Conservation (phyloP, 2,113 vertebrate genomes). For the Gymnocephalus cernua region DNA sequence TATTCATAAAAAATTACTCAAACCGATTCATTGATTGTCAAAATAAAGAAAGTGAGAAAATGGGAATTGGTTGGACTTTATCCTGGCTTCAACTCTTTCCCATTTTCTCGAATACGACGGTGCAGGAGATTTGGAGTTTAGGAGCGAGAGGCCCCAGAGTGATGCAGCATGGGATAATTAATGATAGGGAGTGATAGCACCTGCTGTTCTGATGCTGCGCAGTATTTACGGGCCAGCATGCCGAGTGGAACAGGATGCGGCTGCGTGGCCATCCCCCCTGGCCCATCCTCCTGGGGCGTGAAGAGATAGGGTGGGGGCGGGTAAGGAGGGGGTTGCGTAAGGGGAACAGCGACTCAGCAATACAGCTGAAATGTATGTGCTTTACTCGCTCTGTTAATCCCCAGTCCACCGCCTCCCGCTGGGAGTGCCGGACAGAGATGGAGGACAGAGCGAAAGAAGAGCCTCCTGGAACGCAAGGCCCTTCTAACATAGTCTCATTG, state of each 20-base stretch:
- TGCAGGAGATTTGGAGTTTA: constrained; percentile 65
- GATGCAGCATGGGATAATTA: constrained; percentile 78
- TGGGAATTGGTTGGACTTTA: constrained; percentile 22
- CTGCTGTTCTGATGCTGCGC: constrained; percentile 77
- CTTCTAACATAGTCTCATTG: constrained; percentile 25
- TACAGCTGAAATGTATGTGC: constrained; percentile 68
- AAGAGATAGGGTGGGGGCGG: constrained; percentile 19
- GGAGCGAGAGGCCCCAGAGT: constrained; percentile 69
- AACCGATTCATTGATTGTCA: too few relatives aligned
- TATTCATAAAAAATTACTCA: too few relatives aligned
- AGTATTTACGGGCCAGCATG: constrained; percentile 76
- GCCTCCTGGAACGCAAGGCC: constrained; percentile 58
- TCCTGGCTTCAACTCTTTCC: background rate
- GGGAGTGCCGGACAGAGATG: constrained; percentile 76
- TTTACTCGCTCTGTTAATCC: constrained; percentile 68
- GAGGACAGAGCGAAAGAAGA: constrained; percentile 58
- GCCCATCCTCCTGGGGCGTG: constrained; percentile 53
- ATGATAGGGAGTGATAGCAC: constrained; percentile 77
- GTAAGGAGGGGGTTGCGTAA: constrained; percentile 16
- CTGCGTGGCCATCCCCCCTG: constrained; percentile 39
- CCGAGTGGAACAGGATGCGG: constrained; percentile 65
- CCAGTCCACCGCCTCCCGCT: constrained; percentile 56
- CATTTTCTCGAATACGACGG: constrained; percentile 30
- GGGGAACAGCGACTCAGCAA: constrained; percentile 73
- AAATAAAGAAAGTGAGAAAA: constrained; percentile 31